Evolutionary conservation across 2,888 invertebrate species (phyloP).

Genomic region (Oasisia sp.): DNA sequence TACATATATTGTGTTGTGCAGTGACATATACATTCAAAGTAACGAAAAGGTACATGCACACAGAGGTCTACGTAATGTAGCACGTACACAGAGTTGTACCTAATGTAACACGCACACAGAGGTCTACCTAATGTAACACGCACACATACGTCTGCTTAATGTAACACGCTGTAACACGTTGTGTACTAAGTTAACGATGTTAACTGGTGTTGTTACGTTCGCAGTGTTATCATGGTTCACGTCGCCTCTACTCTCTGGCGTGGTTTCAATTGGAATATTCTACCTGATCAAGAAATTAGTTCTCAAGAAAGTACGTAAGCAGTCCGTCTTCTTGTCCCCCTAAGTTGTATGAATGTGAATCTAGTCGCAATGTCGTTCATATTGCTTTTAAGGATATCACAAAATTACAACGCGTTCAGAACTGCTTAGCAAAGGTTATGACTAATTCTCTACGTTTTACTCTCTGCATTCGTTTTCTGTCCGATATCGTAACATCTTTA

Average conservation of each 20-base stretch:
- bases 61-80: too few species aligned
- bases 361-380: neutral
- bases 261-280: constrained; percentile 85
- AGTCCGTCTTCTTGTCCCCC: neutral
- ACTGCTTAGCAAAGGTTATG: too few species aligned
- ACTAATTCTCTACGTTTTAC: too few species aligned
- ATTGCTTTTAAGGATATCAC: neutral
- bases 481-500: too few species aligned
- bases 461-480: neutral
- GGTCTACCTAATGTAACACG: neutral
- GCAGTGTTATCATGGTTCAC: constrained; percentile 94
- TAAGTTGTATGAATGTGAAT: neutral
- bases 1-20: neutral
- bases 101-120: neutral
- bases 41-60: too few species aligned
- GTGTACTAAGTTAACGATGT: neutral
- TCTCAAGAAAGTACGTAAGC: constrained; percentile 69
- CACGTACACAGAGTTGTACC: too few species aligned
- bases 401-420: too few species aligned
- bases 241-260: constrained; percentile 91
- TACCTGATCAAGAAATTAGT: constrained; percentile 84
- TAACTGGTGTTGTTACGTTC: neutral
- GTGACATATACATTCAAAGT: too few species aligned
- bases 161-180: too few species aligned
- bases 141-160: neutral